phyloP scores from a whole-genome alignment of 2,113 vertebrate genomes.

The Eulemur rufifrons region DNA sequence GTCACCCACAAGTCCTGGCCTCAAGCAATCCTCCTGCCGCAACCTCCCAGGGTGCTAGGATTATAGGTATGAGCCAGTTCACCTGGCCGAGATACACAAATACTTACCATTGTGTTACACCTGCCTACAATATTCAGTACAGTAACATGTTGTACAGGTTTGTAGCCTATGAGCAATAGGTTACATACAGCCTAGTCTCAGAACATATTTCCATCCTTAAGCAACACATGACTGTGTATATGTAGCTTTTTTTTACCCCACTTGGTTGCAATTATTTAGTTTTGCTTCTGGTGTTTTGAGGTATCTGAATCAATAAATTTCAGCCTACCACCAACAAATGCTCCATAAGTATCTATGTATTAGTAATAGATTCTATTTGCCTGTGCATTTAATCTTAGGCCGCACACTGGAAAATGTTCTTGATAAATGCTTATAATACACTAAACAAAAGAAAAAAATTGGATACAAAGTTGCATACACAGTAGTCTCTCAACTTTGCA shows the following conservation, averaged over 20 bases:
- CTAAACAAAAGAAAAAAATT: conserved; percentile 5
- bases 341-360: background rate
- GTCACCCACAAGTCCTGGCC: too few relatives aligned
- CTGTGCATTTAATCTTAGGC: conserved; percentile 4
- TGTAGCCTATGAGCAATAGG: background rate
- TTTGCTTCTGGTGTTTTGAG: background rate
- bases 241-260: background rate
- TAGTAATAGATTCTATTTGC: background rate
- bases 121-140: background rate
- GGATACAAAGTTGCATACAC: background rate
- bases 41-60: too few relatives aligned
- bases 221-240: background rate
- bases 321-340: background rate
- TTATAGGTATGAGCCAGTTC: too few relatives aligned
- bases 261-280: background rate
- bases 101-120: background rate
- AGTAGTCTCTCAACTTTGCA: background rate
- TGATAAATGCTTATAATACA: conserved; percentile 21
- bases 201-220: background rate
- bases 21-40: too few relatives aligned
- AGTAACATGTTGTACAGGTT: background rate
- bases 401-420: background rate
- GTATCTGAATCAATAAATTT: background rate
- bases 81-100: background rate
- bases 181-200: background rate